These are phyloP conservation scores for Drosophila sordidula DNA, from an alignment of 2,888 invertebrate genomes.

Conservation along the genomic window DNA sequence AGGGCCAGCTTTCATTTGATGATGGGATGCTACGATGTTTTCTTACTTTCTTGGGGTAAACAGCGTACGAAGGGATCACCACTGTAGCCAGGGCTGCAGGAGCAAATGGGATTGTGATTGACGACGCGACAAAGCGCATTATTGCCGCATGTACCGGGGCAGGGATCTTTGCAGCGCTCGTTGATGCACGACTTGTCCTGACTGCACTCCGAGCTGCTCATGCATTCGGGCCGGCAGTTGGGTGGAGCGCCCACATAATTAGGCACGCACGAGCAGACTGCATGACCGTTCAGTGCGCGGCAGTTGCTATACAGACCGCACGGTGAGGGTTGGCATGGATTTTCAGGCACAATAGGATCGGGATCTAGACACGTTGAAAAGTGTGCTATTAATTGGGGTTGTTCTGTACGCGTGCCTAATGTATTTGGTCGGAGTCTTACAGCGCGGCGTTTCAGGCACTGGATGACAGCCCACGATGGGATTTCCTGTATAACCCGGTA, in stretches of 20 bases:
- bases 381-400: constrained; percentile 53
- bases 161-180: constrained; percentile 93
- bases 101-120: constrained; percentile 94
- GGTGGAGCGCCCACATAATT: constrained; percentile 93
- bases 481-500: constrained; percentile 87
- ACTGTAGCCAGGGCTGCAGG: constrained; percentile 90
- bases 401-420: constrained; percentile 23
- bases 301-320: constrained; percentile 94
- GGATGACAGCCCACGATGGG: constrained; percentile 86
- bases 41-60: constrained; percentile 89
- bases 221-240: constrained; percentile 92
- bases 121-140: constrained; percentile 93
- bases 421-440: constrained; percentile 78
- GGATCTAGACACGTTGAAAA: constrained; percentile 68
- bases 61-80: constrained; percentile 94
- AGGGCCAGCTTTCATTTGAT: constrained; percentile 8
- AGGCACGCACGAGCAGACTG: constrained; percentile 92
- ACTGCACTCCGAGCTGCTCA: constrained; percentile 92
- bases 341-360: constrained; percentile 80
- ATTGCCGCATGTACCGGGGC: constrained; percentile 92
- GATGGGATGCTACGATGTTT: constrained; percentile 16
- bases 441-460: constrained; percentile 66
- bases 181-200: constrained; percentile 92
- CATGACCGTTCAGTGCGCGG: constrained; percentile 89
- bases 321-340: constrained; percentile 89